Evolutionary conservation across 2,888 invertebrate genomes (phyloP).

Genomic region (Coelopa pilipes): DNA sequence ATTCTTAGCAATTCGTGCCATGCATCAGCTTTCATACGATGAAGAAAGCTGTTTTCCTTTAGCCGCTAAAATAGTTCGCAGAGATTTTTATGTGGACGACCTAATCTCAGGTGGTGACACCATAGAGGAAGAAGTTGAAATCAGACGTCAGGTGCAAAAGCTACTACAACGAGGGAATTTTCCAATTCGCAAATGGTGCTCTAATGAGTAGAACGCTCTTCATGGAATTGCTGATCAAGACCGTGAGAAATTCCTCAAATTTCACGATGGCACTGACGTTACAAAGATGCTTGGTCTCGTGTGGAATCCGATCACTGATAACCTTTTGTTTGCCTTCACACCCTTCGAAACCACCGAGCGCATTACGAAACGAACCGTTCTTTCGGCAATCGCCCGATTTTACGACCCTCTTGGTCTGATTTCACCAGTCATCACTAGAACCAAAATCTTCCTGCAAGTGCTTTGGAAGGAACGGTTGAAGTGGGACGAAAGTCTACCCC

Average conservation of each 20-base stretch:
- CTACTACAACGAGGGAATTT: slow-evolving; percentile 9
- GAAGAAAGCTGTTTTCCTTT: slow-evolving; percentile 40
- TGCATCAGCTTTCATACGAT: slow-evolving; percentile 39
- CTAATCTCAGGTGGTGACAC: slow-evolving; percentile 38
- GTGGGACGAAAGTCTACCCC: slow-evolving; percentile 27
- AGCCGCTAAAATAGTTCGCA: slow-evolving; percentile 29
- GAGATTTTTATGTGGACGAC: slow-evolving; percentile 38
- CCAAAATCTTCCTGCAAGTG: too few species aligned
- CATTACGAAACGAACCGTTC: slow-evolving; percentile 33
- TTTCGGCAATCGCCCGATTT: slow-evolving; percentile 31
- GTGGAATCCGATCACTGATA: slow-evolving; percentile 27
- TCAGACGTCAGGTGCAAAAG: slow-evolving; percentile 31
- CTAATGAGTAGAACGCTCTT: slow-evolving; percentile 29
- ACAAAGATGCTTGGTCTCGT: slow-evolving; percentile 41
- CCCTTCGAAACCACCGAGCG: slow-evolving; percentile 3
- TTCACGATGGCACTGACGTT: slow-evolving; percentile 41
- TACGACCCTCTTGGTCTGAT: slow-evolving; percentile 73
- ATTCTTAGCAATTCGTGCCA: slow-evolving; percentile 35
- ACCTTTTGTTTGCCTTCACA: slow-evolving; percentile 22
- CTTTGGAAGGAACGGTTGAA: slow-evolving; percentile 26
- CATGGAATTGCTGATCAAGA: slow-evolving; percentile 17
- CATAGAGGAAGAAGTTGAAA: slow-evolving; percentile 21
- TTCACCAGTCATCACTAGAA: slow-evolving; percentile 1
- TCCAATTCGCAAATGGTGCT: slow-evolving; percentile 35
- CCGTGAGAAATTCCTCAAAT: slow-evolving; percentile 37